These are phyloP conservation scores for Nemopilema nomurai DNA, from an alignment of 30 jellyfish, hydroid and myxozoan genomes.

Conservation along the genomic window DNA sequence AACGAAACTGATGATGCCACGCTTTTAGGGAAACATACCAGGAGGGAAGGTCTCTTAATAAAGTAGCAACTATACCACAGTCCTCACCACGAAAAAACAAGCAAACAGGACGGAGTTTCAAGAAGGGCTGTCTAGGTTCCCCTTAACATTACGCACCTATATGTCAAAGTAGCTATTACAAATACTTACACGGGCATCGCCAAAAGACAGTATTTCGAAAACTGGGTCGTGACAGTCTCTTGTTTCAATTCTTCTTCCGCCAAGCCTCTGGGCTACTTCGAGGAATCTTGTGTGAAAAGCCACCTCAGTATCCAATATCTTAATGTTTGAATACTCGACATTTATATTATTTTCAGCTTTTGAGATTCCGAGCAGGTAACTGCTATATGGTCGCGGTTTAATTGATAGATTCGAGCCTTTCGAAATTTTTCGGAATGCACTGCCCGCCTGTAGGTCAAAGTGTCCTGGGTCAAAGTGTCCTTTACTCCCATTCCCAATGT, in stretches of 20 bases:
- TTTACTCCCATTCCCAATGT: background rate
- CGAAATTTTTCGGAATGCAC: slow-evolving; percentile 39
- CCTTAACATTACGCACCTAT: too few relatives aligned
- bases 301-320: slow-evolving; percentile 46
- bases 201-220: slow-evolving; percentile 11
- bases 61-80: too few relatives aligned
- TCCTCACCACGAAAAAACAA: too few relatives aligned
- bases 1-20: too few relatives aligned
- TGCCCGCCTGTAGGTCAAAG: background rate
- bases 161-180: background rate
- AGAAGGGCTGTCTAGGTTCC: too few relatives aligned
- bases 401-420: background rate
- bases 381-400: background rate
- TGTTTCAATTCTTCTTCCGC: slow-evolving; percentile 18
- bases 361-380: background rate
- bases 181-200: slow-evolving; percentile 42
- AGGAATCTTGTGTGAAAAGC: slow-evolving; percentile 38
- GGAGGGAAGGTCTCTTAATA: too few relatives aligned
- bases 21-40: too few relatives aligned
- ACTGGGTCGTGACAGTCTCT: slow-evolving; percentile 48
- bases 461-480: background rate
- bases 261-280: slow-evolving; percentile 37
- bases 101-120: too few relatives aligned
- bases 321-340: background rate
- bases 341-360: background rate